Evolutionary conservation across 2,888 invertebrate species (phyloP), one percentile per base, ranked within the genome.

Genomic region (Andrena marginata): DNA sequence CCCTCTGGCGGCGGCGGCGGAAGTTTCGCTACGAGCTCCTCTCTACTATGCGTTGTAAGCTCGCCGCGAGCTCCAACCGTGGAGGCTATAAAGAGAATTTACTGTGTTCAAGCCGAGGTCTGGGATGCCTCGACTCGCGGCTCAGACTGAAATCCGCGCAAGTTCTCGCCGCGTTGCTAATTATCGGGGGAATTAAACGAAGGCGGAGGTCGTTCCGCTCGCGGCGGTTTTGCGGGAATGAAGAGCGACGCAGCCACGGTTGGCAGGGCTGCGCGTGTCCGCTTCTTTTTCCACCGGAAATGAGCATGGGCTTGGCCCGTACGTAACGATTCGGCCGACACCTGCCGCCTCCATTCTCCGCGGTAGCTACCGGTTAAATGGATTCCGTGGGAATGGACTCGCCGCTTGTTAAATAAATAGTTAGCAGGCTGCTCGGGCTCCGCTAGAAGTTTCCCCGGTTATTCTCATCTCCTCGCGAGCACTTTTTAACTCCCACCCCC

Each of bases 271-370:
- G 65, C 51, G n/a, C 26, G 42, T 73, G 80, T 88, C 84, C 80
- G 86, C 84, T 88, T 86, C 83, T 86, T 89, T 89, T 86, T 87
- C 67, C 77, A 71, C 85, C 86, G 90, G 90, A 90, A 90, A 90
- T 88, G 87, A 89, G 84, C 76, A 80, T 42, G 86, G 90, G 90
- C 89, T 89, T 84, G 89, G 90, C 82, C 73, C 60, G 80, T 68
- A 72, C 79, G 79, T 84, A 82, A 88, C 86, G 84, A 85, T 77
- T 60, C 80, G 62, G 26, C 42, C 85, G 62, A 69, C 76, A 83
- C 77, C 73, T 76, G 72, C 77, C 74, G 62, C 76, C 76, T 85
- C 76, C 64, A 78, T 80, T 84, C 80, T 71, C 60, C 65, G 54
- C 62, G 42, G 77, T 67, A 51, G 62, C 48, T 48, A 4, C 20